Base-by-base conservation (phyloP, 2,888 invertebrate genomes). In the Tanytarsus gracilentus region DNA sequence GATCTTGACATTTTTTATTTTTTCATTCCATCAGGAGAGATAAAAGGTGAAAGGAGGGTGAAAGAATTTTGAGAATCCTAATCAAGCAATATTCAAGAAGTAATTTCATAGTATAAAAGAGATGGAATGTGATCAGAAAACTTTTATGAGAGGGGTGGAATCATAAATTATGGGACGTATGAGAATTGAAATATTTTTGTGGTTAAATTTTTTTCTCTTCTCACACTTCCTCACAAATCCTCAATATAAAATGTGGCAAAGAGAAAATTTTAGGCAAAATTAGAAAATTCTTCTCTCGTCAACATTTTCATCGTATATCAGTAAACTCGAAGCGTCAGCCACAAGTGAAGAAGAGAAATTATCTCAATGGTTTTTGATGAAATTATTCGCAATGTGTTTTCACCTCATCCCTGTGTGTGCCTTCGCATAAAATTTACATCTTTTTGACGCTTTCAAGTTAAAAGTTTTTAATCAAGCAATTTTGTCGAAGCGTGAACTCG, bases 331-430 rank as follows among this genome's bases (percentile, higher is more conserved):
- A n/a, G n/a, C n/a, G n/a, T n/a, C n/a, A n/a, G n/a, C n/a, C n/a
- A n/a, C n/a, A 36, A 14, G 16, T 36, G 36, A 36, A 36, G 36
- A 36, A 36, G 14, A 36, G n/a, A 36, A 23, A 11, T 44, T 23
- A 44, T 44, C 18, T 44, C 23, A 44, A 44, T 44, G 23, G 44
- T 23, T 23, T 44, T 44, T 44, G 23, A 44, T 44, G 44, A 44
- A 44, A 44, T 44, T 44, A 44, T 44, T 44, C 23, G 23, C 44
- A 23, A 44, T 44, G 44, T 23, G 44, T 9, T 30, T 36, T 14
- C 36, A 36, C 36, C 16, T 36, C n/a, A 16, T 36, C 36, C 16
- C 16, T 36, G 16, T 36, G 3, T 36, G 16, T 36, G 16, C 16
- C 14, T 36, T 36, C 36, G n/a, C 36, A 36, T 36, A 14, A 36